Conservation (phyloP, 2,888 invertebrate genomes). For the Ophion slaviceki region DNA sequence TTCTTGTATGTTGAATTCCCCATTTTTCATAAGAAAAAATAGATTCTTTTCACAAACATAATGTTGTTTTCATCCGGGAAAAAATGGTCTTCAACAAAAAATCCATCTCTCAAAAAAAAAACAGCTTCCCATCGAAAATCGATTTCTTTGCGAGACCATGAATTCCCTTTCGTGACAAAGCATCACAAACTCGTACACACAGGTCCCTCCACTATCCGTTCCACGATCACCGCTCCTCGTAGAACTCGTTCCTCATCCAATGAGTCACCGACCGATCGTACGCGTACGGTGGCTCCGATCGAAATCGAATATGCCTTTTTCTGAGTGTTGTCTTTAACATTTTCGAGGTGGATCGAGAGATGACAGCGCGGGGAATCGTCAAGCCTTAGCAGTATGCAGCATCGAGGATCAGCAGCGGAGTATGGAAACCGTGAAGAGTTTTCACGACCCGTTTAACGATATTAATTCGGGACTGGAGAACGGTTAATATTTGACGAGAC, state of each 20-base stretch:
- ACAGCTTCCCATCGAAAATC: no score
- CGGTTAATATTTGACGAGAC: conserved; percentile 76
- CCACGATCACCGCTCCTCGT: not conserved
- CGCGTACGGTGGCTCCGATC: not conserved
- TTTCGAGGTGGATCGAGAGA: not conserved
- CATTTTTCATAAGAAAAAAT: no score
- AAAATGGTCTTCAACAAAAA: no score
- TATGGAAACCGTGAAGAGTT: conserved; percentile 35
- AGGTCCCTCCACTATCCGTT: not conserved
- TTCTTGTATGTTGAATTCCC: no score
- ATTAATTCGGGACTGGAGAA: conserved; percentile 75
- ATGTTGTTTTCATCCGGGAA: no score
- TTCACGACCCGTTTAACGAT: conserved; percentile 73
- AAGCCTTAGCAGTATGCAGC: not conserved
- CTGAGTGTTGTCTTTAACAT: not conserved
- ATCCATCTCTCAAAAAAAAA: no score
- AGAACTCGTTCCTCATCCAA: not conserved
- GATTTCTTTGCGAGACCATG: no score
- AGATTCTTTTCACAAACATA: no score
- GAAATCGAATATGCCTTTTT: not conserved
- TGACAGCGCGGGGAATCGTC: not conserved
- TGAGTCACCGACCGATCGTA: not conserved
- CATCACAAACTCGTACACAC: not conserved
- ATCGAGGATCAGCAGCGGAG: not conserved
- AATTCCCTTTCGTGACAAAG: no score